Evolutionary conservation across 1,140 invertebrate genomes (phyloP).

Genomic region (Zaprionus tsacasi): DNA sequence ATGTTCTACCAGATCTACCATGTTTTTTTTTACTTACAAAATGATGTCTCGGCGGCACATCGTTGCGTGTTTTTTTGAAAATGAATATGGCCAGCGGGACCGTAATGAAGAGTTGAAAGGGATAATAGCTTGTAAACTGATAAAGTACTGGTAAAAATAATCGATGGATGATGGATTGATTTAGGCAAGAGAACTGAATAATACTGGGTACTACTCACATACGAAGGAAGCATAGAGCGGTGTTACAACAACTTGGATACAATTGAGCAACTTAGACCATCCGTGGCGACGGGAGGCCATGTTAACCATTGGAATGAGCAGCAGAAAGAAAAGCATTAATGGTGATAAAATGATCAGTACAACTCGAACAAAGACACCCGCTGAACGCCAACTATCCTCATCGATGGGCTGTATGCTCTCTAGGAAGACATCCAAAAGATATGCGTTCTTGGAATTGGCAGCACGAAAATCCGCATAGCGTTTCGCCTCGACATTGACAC

Average conservation of each 20-base stretch:
- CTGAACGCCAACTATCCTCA: not conserved
- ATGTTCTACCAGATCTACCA: not conserved
- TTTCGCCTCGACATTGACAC: slow-evolving; percentile 1
- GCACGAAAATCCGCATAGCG: not conserved
- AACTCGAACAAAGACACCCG: not conserved
- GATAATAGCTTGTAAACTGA: not conserved
- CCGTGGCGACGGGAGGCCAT: not conserved
- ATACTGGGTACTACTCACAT: not conserved
- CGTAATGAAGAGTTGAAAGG: slow-evolving; percentile 8
- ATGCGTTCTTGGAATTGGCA: not conserved
- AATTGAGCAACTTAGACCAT: slow-evolving; percentile 26
- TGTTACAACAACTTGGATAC: slow-evolving; percentile 12
- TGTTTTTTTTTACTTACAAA: slow-evolving; percentile 25
- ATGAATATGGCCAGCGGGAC: slow-evolving; percentile 34
- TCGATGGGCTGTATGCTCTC: slow-evolving; percentile 12
- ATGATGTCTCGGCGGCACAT: slow-evolving; percentile 54
- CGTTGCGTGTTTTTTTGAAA: slow-evolving; percentile 42
- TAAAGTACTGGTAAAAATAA: not conserved
- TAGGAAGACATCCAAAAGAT: slow-evolving; percentile 6
- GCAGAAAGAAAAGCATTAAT: not conserved
- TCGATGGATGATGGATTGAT: too few relatives aligned
- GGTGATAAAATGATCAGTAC: not conserved
- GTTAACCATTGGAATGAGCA: slow-evolving; percentile 21
- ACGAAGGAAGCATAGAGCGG: slow-evolving; percentile 4
- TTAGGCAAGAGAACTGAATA: too few relatives aligned